Percentiles rank a stretch among this genome's conserved stretches.
Conservation (phyloP, 2,113 vertebrate species). For the Murina feae region DNA sequence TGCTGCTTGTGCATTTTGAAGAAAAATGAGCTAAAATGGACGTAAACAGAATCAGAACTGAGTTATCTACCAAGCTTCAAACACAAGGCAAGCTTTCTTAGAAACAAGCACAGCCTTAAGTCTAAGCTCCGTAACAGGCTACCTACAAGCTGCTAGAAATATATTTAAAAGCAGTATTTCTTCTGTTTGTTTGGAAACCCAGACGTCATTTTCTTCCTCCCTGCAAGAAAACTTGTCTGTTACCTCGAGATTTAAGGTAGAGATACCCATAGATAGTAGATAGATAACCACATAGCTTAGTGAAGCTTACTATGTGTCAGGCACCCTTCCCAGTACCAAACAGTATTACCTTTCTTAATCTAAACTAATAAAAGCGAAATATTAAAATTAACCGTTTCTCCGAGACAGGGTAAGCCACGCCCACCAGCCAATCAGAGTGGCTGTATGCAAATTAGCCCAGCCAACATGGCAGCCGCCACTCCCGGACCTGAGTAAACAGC, state of each 20-base stretch:
- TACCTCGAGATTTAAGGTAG: not conserved
- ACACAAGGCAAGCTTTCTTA: conserved; percentile 66
- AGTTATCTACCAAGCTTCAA: conserved; percentile 46
- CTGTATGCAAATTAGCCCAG: too few species aligned
- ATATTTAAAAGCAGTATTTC: not conserved
- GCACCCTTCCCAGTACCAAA: not conserved
- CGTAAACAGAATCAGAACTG: conserved; percentile 62
- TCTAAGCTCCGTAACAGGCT: not conserved
- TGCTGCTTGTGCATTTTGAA: conserved; percentile 45
- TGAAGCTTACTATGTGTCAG: not conserved
- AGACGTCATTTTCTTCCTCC: not conserved
- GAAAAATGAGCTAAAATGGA: conserved; percentile 52
- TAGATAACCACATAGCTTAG: not conserved
- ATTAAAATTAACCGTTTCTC: too few species aligned
- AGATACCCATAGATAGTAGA: not conserved
- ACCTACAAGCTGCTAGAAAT: conserved; percentile 45
- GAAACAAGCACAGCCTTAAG: conserved; percentile 55
- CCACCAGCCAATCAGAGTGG: too few species aligned
- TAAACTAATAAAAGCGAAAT: too few species aligned
- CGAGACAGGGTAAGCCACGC: too few species aligned
- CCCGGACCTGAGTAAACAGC: too few species aligned
- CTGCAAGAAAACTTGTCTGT: not conserved
- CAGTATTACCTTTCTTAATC: not conserved
- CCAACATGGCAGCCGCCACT: too few species aligned
- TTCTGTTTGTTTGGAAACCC: conserved; percentile 16